Conservation (phyloP, 1,140 invertebrate species). For the Cepaea nemoralis region DNA sequence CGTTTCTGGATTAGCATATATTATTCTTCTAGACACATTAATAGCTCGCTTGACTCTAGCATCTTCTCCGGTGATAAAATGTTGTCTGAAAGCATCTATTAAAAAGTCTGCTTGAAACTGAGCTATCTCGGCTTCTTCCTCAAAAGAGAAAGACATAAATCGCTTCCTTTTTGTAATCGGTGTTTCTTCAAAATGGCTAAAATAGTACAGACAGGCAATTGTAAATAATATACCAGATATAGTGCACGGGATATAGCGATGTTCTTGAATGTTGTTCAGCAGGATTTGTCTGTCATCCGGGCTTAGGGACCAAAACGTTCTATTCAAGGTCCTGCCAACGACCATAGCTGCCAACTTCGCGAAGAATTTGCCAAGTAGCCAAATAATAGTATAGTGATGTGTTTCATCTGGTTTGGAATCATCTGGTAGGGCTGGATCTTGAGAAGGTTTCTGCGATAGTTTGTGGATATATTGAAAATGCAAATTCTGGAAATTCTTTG, state of each 20-base stretch:
- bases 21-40: constrained; percentile 66
- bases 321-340: constrained; percentile 67
- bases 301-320: constrained; percentile 73
- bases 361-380: constrained; percentile 54
- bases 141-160: constrained; percentile 74
- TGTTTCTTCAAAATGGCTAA: constrained; percentile 73
- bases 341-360: constrained; percentile 52
- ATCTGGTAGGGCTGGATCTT: not conserved
- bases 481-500: not conserved
- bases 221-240: constrained; percentile 28
- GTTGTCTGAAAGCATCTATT: constrained; percentile 60
- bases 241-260: constrained; percentile 56
- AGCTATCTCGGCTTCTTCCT: constrained; percentile 72
- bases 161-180: constrained; percentile 74
- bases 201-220: constrained; percentile 68
- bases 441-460: not conserved
- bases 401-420: constrained; percentile 41
- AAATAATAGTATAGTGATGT: constrained; percentile 49
- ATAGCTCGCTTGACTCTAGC: constrained; percentile 67
- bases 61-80: constrained; percentile 68
- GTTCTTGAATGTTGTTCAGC: constrained; percentile 58
- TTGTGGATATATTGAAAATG: not conserved
- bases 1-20: constrained; percentile 73
- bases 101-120: constrained; percentile 65
- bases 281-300: constrained; percentile 61